phyloP scores from a whole-genome alignment of 2,888 invertebrate species.

The Anthoptus insignis region DNA sequence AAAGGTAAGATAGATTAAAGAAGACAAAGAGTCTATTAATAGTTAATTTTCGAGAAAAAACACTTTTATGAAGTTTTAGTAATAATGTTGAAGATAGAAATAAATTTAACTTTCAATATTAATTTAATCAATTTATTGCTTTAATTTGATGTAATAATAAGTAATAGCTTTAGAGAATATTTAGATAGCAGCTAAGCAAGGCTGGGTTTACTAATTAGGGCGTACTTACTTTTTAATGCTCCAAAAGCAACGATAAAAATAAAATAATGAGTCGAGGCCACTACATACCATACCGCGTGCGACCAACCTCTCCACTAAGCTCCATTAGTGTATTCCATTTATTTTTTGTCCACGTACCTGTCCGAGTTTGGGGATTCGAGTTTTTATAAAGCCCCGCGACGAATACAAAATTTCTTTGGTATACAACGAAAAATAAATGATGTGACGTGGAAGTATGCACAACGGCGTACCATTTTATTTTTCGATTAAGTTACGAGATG shows the following conservation, averaged over 20 bases:
- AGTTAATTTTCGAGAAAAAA: too few relatives aligned
- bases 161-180: too few relatives aligned
- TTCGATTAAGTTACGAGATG: conserved; percentile 64
- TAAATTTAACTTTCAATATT: too few relatives aligned
- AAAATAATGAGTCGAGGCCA: conserved; percentile 3
- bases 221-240: conserved; percentile 6
- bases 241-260: neutral
- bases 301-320: conserved; percentile 78
- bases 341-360: conserved; percentile 87
- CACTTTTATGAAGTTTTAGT: too few relatives aligned
- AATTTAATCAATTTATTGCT: too few relatives aligned
- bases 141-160: too few relatives aligned
- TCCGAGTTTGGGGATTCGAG: conserved; percentile 82
- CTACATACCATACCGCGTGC: conserved; percentile 67
- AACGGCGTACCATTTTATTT: conserved; percentile 67
- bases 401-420: conserved; percentile 83
- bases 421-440: conserved; percentile 81
- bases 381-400: conserved; percentile 82
- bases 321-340: conserved; percentile 87
- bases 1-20: too few relatives aligned
- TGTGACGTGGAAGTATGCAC: conserved; percentile 73
- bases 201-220: too few relatives aligned
- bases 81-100: too few relatives aligned
- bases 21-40: too few relatives aligned
- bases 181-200: neutral